Evolutionary conservation across 2,888 invertebrate species (phyloP).

Genomic region (Dynastes hyllus): DNA sequence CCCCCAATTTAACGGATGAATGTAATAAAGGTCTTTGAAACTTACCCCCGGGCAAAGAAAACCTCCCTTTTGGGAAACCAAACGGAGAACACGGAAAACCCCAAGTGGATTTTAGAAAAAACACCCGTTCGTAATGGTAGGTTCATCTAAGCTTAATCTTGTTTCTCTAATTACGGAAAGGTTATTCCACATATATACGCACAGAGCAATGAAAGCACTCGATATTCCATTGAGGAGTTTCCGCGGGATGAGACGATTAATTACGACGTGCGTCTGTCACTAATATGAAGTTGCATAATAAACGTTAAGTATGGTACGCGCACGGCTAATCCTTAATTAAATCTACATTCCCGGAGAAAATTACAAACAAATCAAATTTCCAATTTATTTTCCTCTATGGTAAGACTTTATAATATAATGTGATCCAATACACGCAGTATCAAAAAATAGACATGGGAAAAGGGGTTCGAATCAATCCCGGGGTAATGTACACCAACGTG

Average conservation of each 20-base stretch:
- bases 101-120: no score
- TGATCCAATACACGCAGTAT: neutral
- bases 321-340: conserved; percentile 30
- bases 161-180: conserved; percentile 27
- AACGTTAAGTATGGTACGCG: conserved; percentile 23
- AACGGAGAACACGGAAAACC: no score
- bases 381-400: conserved; percentile 16
- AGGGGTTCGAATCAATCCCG: neutral
- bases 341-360: conserved; percentile 9
- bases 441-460: neutral
- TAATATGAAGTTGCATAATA: conserved; percentile 31
- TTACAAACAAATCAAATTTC: conserved; percentile 17
- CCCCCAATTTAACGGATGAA: no score
- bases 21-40: no score
- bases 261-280: conserved; percentile 13
- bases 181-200: neutral
- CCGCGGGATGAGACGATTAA: conserved; percentile 1
- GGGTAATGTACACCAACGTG: no score
- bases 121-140: neutral
- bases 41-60: no score
- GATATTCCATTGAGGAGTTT: conserved; percentile 9
- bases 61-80: no score
- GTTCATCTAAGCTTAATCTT: conserved; percentile 12
- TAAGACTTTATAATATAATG: conserved; percentile 12
- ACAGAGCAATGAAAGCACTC: neutral